Evolutionary conservation across 1,140 invertebrate genomes (phyloP), one percentile per base, ranked within the genome.

Genomic region (Asbolus verrucosus): DNA sequence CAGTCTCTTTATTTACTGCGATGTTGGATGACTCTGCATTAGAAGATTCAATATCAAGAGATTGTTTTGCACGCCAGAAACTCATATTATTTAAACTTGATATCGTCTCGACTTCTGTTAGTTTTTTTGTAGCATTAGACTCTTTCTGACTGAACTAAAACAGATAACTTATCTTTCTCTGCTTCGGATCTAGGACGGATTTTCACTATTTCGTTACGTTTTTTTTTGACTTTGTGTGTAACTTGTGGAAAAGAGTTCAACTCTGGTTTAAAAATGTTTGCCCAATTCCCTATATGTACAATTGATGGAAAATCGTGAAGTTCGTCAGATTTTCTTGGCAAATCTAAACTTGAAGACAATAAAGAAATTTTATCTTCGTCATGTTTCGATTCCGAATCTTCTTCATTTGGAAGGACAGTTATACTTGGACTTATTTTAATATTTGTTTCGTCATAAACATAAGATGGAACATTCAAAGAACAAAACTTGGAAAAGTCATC

Each of bases 21-120:
- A n/a, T n/a, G 9, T 24, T 5, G 2, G 21, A 24, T n/a, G 6
- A 5, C 6, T 41, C 41, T n/a, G n/a, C 16, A 9, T 18, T 15
- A 1, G 6, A n/a, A n/a, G n/a, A n/a, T n/a, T n/a, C n/a, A n/a
- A n/a, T n/a, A n/a, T 18, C 41, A 24, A 11, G 11, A n/a, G n/a
- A 11, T 3, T 5, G n/a, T 27, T 54, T 27, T 6, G 2, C 27
- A 14, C 13, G 24, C 8, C n/a, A 13, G n/a, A 6, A 21, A 27
- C 27, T 13, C 46, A 54, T 54, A 27, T 54, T 54, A 13, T 54
- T 54, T n/a, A 54, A 21, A 54, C 46, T 54, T 6, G 46, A 27
- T 9, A 24, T 24, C 2, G 46, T 54, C 11, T 27, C 19, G 3
- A 54, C 46, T 11, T 54, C 46, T 1, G 19, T 3, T 18, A 46